Evolutionary conservation across 2,888 invertebrate species (phyloP).

Genomic region (Rapana venosa): DNA sequence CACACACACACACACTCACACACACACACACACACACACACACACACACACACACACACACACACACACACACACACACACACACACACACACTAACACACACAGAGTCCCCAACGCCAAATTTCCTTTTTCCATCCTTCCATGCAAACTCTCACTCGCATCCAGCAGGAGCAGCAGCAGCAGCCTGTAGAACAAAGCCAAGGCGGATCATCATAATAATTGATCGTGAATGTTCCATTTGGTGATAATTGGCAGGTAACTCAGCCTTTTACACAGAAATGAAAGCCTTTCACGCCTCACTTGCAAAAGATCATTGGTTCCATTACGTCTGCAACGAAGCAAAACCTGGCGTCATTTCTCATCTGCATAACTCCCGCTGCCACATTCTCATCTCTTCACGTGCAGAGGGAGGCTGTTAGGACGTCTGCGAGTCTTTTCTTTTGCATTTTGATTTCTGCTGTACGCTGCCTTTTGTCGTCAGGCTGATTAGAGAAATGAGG

Average conservation of each 20-base stretch:
- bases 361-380: slow-evolving; percentile 37
- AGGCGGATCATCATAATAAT: slow-evolving; percentile 34
- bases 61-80: slow-evolving; percentile 22
- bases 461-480: no score
- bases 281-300: slow-evolving; percentile 39
- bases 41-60: slow-evolving; percentile 27
- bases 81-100: not conserved
- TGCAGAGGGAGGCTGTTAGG: not conserved
- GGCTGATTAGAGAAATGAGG: no score
- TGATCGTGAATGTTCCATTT: slow-evolving; percentile 40
- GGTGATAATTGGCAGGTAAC: slow-evolving; percentile 34
- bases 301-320: slow-evolving; percentile 38
- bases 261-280: not conserved
- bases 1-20: no score
- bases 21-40: not conserved
- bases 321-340: slow-evolving; percentile 30
- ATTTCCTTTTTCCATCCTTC: not conserved
- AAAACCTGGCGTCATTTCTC: slow-evolving; percentile 12
- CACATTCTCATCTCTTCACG: slow-evolving; percentile 29
- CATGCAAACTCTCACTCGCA: not conserved
- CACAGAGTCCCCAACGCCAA: no score
- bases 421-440: not conserved
- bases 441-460: not conserved
- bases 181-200: not conserved
- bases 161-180: not conserved